Base-by-base conservation (phyloP, 2,888 invertebrate species). In the Suillia variegata region DNA sequence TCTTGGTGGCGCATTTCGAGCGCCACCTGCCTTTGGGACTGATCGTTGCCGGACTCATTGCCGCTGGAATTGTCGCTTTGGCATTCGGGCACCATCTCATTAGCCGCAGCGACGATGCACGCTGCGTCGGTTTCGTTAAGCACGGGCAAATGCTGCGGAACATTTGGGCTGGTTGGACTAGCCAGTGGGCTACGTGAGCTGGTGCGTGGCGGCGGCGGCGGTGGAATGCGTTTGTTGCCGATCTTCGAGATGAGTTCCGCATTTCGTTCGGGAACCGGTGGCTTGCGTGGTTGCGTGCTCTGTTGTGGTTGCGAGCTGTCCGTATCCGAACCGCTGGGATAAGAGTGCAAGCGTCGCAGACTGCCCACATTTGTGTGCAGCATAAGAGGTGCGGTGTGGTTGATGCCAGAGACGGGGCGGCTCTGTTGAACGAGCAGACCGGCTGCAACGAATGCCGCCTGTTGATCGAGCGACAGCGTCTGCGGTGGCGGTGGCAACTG, bases 191-290 rank as follows among this genome's bases (percentile, higher is more conserved):
- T 93, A 74, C 93, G 90, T 52, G 93, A 93, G 69, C 93, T 92
- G 68, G 94, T 94, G 67, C 94, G 87, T n/a, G 94, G 94, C 24
- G 94, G 94, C 26, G 95, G 93, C n/a, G 93, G 94, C 17, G 94
- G 95, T 6, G 94, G 94, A 48, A 92, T 89, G 56, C 92, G 87
- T 72, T 91, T 88, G 60, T 88, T 87, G 15, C 86, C 86, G 48
- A 89, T 87, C 78, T 91, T 83, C 60, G 90, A 89, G 60, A 91
- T 84, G 62, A 92, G 83, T 77, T 93, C 92, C 38, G 89, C 88
- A 76, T 92, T 92, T 22, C 93, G 86, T 82, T 93, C 92, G 57
- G 93, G 92, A 61, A 93, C 88, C 45, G 93, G 93, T 54, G 93
- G 93, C 80, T 92, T 92, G 74, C 85, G 84, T 55, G 88, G 87